A percentile compares a stretch with the other conserved stretches of the same genome.
Conservation (phyloP, 1,140 invertebrate genomes). For the Palaemon carinicauda region DNA sequence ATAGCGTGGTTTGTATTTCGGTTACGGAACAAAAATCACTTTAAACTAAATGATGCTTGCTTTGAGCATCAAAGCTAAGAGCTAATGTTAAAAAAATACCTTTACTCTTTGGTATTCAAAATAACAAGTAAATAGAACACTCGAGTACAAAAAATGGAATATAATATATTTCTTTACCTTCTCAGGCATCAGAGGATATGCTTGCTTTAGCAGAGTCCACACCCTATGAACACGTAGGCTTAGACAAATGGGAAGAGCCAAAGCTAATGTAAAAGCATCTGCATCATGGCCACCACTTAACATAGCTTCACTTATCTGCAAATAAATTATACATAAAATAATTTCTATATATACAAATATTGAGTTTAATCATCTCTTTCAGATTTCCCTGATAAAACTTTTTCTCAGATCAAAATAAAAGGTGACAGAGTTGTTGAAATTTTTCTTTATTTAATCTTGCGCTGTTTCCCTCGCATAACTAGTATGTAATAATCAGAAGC, state of each 20-base stretch:
- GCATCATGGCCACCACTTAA: constrained; percentile 31
- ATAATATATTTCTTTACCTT: background rate
- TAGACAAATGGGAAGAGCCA: constrained; percentile 21
- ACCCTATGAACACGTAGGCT: constrained; percentile 29
- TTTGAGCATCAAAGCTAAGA: too few relatives aligned
- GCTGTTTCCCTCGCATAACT: too few relatives aligned
- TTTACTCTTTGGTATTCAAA: background rate
- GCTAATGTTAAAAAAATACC: too few relatives aligned
- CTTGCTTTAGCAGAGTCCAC: constrained; percentile 31
- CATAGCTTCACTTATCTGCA: constrained; percentile 29
- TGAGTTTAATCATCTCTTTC: too few relatives aligned
- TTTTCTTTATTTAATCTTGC: too few relatives aligned
- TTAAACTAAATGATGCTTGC: too few relatives aligned
- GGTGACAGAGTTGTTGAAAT: too few relatives aligned
- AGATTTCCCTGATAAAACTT: too few relatives aligned
- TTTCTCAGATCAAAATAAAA: too few relatives aligned
- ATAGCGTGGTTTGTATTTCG: too few relatives aligned
- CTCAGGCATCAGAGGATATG: constrained; percentile 14
- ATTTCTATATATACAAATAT: background rate
- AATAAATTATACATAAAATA: constrained; percentile 54
- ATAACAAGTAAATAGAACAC: background rate
- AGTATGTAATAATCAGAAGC: too few relatives aligned
- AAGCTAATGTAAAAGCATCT: constrained; percentile 17
- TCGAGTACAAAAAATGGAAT: background rate
- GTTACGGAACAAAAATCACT: too few relatives aligned